Base-by-base conservation (phyloP, 1,140 invertebrate species). In the Drosophila jambulina region DNA sequence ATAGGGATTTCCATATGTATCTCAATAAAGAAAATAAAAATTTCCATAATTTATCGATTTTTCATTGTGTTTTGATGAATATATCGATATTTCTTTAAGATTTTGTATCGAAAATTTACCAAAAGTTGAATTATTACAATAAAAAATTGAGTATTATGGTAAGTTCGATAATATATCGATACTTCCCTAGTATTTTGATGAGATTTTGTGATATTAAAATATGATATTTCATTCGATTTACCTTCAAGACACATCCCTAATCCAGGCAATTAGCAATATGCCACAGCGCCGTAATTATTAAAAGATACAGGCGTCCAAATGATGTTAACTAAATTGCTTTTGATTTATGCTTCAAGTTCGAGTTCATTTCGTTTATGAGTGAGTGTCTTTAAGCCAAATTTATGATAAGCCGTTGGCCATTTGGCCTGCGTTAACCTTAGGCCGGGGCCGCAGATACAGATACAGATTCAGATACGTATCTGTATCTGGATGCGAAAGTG, bases 281-380 rank as follows among this genome's bases (percentile, higher is more conserved):
- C 74, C 40, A 36, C 64, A 70, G 67, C 78, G 71, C 43, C 75
- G 70, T 87, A 86, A 86, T 87, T 87, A 86, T 69, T 87, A 79
- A 79, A 60, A 72, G 70, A 82, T 76, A 76, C 78, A 78, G 53
- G 65, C 71, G 62, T 69, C 71, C 68, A 75, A 85, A 86, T 75
- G 64, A 75, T 81, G 82, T 60, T 58, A 74, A 63, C 49, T 76
- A 75, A 85, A 74, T 67, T 61, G 76, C 57, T 61, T 86, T 61
- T 72, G 83, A 82, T 80, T 88, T 88, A 83, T 75, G 67, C 49
- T 21, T 32, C 49, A 45, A 78, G 56, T 64, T 56, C 49, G 38
- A 54, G 61, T 74, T 72, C 65, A 59, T 70, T 32, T 70, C 49
- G 49, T 42, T 70, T 48, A 38, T 57, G 57, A 42, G 69, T 27